Evolutionary conservation across 2,888 invertebrate genomes (phyloP), one percentile per base, ranked within the genome.

Genomic region (Drepanosiphum platanoidis): DNA sequence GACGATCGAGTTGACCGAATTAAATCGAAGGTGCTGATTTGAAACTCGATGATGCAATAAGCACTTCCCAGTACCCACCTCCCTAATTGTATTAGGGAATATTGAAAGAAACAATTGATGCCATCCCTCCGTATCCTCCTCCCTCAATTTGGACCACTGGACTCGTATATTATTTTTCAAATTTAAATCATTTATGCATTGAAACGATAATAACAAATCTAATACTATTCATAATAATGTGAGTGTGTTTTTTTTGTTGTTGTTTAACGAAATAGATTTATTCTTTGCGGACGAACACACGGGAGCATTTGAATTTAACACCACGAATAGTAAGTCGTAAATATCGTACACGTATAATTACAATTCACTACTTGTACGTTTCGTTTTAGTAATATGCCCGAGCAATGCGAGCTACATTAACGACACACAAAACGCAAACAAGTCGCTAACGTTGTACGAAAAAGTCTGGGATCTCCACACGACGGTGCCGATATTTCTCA

Each of bases 401-500:
- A 86, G 30, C 27, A 74, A 34, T 8, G 52, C 58, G 27, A 30
- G n/a, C 11, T 70, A 32, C 18, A 27, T 9, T 7, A 86, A 46
- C n/a, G 39, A 36, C n/a, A 70, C 75, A 32, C 13, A 15, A 2
- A 68, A 34, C 58, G 27, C 36, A 30, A 52, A 36, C 7, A 64
- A 52, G 52, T 34, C 66, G 11, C 32, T 81, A 8, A 88, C 89
- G 68, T 78, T 87, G 11, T 88, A 87, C 39, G 74, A 87, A 66
- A 46, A 22, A 22, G 90, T 91, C 88, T 96, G 96, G 96, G 92
- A 93, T 87, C 91, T 95, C 36, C 92, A 94, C 89, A 91, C 92
- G 71, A 96, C 96, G 0, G 96, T 96, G 30, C 97, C 97, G 0
- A 88, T 97, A 36, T 94, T 95, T 88, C 92, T 97, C 75, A 93